These are phyloP conservation scores for Podargus strigoides DNA, from an alignment of 2,797 vertebrate species.

Conservation along the genomic window DNA sequence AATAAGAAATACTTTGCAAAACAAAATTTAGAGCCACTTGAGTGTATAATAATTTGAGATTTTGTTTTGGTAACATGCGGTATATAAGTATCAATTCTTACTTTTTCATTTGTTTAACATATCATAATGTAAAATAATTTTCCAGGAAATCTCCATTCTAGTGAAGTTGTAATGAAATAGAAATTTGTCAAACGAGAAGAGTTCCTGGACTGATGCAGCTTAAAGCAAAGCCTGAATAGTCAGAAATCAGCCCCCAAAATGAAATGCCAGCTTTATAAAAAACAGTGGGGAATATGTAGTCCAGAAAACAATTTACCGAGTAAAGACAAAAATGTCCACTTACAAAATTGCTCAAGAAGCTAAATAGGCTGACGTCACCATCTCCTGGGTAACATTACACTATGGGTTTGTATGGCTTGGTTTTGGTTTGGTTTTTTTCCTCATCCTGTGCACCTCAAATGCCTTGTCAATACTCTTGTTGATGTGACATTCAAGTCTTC, in stretches of 20 bases:
- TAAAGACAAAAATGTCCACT: neutral
- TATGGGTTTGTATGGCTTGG: neutral
- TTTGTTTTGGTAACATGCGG: neutral
- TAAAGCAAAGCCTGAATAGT: neutral
- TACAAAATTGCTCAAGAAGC: neutral
- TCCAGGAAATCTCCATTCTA: neutral
- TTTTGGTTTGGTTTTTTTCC: neutral
- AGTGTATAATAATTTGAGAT: neutral
- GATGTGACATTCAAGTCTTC: neutral
- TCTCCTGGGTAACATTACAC: neutral
- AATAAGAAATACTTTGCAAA: neutral
- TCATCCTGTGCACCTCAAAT: neutral
- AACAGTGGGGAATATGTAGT: neutral
- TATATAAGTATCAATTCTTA: neutral
- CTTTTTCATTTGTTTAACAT: neutral
- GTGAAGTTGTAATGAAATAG: neutral
- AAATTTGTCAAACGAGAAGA: neutral
- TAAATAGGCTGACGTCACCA: neutral
- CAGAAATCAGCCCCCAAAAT: neutral
- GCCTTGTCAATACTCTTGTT: neutral
- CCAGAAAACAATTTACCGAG: neutral
- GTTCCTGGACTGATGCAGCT: neutral
- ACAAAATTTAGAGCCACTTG: neutral
- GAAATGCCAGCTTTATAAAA: neutral
- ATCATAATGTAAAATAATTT: neutral